These are phyloP conservation scores for Microplitis demolitor DNA, from an alignment of 1,140 invertebrate genomes.

Conservation along the genomic window DNA sequence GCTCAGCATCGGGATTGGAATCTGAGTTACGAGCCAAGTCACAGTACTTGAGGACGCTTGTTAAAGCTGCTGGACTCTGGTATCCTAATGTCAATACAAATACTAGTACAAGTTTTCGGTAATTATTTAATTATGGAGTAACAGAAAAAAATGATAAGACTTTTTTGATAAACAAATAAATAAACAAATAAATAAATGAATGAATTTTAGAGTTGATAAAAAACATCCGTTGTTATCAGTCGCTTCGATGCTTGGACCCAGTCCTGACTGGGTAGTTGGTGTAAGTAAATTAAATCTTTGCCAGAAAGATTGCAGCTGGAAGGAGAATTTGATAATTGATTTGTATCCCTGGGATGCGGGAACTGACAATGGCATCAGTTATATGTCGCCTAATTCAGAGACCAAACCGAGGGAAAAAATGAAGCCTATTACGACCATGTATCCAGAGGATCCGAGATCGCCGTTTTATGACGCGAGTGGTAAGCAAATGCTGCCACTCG, in stretches of 20 bases:
- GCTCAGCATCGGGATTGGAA: constrained; percentile 89
- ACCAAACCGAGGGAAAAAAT: constrained; percentile 88
- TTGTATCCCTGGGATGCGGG: constrained; percentile 94
- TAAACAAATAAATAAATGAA: neutral
- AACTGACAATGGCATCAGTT: constrained; percentile 90
- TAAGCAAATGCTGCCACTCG: constrained; percentile 80
- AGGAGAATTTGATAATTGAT: constrained; percentile 77
- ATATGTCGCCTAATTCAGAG: constrained; percentile 87
- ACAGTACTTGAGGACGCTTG: constrained; percentile 84
- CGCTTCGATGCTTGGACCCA: constrained; percentile 93
- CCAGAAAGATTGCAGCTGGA: constrained; percentile 87
- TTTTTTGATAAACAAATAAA: neutral
- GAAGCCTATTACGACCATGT: constrained; percentile 83
- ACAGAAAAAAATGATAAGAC: too few relatives aligned
- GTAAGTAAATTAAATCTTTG: constrained; percentile 87
- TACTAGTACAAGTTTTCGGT: constrained; percentile 78
- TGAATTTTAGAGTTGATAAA: constrained; percentile 72
- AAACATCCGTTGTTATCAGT: constrained; percentile 89
- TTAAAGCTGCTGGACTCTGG: constrained; percentile 94
- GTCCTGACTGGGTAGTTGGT: constrained; percentile 95
- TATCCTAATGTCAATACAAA: constrained; percentile 91
- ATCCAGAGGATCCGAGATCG: constrained; percentile 84
- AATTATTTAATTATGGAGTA: neutral
- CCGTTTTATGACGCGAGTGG: constrained; percentile 88
- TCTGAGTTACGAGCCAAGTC: constrained; percentile 84